Evolutionary conservation across 2,113 vertebrate genomes (phyloP), one percentile per base, ranked within the genome.

Genomic region (Dissostichus mawsoni): DNA sequence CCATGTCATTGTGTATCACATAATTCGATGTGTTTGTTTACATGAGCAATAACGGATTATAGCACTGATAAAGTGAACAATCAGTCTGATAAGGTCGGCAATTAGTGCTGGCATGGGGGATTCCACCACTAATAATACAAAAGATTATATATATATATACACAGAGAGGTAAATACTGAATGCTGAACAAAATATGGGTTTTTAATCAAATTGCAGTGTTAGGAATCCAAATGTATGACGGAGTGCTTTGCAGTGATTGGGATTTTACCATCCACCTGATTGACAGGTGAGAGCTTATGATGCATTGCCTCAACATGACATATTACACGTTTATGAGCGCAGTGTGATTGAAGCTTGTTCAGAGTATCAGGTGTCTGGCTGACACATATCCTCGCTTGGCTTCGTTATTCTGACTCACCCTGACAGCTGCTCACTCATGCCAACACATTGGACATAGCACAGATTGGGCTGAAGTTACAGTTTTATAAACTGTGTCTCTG

Each of bases 331-430:
- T 50, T 13, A 25, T 50, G 57, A 83, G 18, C 59, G 17, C 5
- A 64, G 64, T 17, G 13, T 16, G 58, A 70, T 59, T 61, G 53
- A 67, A 29, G 61, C 53, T 66, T 62, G 20, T 55, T 63, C 33
- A 17, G 69, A 58, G 44, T 63, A 63, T 74, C 85, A 83, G 74
- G 74, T 87, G 81, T 77, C 44, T 62, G 70, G 63, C 75, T 76
- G 52, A 73, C 55, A 50, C 33, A 51, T 59, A 52, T 68, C 20
- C 64, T 79, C 79, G 52, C 68, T 33, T 65, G 48, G n/a, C 67
- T 25, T 48, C 66, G 67, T 80, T 74, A 61, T 77, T 83, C 67
- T 8, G 72, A 36, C 36, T 53, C 23, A 25, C 48, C 18, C 53
- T 47, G 36, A 36, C 36, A 36, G 36, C 36, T 36, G 36, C 36